Conservation (phyloP, 1,140 invertebrate genomes). For the Diuraphis noxia region DNA sequence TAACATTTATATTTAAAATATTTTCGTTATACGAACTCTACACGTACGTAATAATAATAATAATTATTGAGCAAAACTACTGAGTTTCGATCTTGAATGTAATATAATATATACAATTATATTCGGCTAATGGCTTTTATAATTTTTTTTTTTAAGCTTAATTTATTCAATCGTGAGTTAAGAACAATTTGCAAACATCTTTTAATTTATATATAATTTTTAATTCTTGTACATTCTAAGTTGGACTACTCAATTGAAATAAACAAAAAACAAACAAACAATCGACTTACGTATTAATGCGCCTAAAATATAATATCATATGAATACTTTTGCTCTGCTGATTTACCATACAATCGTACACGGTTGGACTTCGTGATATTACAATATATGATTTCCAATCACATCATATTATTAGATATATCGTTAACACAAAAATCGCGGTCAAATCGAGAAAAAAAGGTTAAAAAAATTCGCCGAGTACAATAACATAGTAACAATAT, state of each 20-base stretch:
- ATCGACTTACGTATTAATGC: not conserved
- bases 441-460: not conserved
- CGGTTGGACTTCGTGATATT: not conserved
- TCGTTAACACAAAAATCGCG: not conserved
- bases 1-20: conserved; percentile 22
- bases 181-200: conserved; percentile 1
- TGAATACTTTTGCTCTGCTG: not conserved
- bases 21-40: conserved; percentile 35
- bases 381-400: not conserved
- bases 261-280: not conserved
- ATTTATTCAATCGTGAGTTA: conserved; percentile 16
- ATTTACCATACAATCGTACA: not conserved
- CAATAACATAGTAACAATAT: not conserved
- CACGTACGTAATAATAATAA: conserved; percentile 47
- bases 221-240: not conserved
- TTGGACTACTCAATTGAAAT: not conserved
- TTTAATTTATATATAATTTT: not conserved
- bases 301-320: not conserved
- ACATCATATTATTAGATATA: not conserved
- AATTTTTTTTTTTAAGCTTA: not conserved
- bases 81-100: conserved; percentile 21
- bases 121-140: conserved; percentile 11
- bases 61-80: conserved; percentile 53
- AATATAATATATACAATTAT: conserved; percentile 12
- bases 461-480: not conserved